Evolutionary conservation across 1,140 invertebrate genomes (phyloP).

Genomic region (Bombus ignitus): DNA sequence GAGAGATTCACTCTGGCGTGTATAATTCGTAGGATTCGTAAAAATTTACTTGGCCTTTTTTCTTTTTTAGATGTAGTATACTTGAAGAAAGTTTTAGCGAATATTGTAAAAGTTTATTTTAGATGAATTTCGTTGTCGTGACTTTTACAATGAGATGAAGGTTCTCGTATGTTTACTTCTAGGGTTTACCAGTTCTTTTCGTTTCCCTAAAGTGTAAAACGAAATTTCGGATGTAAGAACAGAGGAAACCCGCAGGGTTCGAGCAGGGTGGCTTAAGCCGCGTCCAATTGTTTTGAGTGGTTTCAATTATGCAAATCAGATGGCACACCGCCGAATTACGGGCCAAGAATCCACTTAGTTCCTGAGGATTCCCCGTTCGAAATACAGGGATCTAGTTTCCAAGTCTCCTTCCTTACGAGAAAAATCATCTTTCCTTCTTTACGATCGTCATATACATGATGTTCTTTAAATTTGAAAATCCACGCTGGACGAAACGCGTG

Average conservation of each 20-base stretch:
- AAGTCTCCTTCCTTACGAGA: background rate
- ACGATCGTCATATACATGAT: background rate
- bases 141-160: background rate
- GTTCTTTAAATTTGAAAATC: too few relatives aligned
- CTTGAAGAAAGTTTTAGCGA: background rate
- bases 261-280: slow-evolving; percentile 63
- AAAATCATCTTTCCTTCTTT: background rate
- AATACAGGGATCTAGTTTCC: slow-evolving; percentile 18
- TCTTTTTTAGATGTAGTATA: background rate
- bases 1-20: background rate
- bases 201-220: slow-evolving; percentile 2
- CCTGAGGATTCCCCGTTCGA: slow-evolving; percentile 55
- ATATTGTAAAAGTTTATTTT: background rate
- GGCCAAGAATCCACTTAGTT: slow-evolving; percentile 41
- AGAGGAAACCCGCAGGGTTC: slow-evolving; percentile 23
- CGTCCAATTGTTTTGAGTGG: slow-evolving; percentile 77
- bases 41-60: too few relatives aligned
- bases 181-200: background rate
- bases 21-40: background rate
- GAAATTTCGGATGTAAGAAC: slow-evolving; percentile 45
- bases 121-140: too few relatives aligned
- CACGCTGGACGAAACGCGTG: too few relatives aligned
- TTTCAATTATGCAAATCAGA: slow-evolving; percentile 77
- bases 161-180: background rate
- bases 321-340: slow-evolving; percentile 64